These are phyloP conservation scores for Colossoma macropomum DNA, from an alignment of 2,113 vertebrate species.

Conservation along the genomic window DNA sequence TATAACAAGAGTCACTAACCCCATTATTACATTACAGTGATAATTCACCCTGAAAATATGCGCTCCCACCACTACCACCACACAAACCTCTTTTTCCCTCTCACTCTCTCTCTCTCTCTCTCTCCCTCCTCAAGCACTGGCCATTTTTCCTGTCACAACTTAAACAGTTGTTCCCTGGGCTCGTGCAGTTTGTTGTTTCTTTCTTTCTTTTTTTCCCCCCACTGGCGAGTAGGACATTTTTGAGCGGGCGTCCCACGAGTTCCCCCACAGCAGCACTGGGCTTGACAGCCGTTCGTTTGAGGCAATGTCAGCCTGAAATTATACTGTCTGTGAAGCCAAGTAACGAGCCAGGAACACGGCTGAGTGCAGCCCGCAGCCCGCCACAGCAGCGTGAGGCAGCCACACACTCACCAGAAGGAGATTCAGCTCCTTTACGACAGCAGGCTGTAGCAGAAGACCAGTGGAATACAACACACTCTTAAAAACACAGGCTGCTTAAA, in stretches of 20 bases:
- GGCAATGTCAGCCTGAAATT: conserved; percentile 76
- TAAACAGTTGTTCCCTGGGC: conserved; percentile 73
- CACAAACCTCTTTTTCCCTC: conserved; percentile 18
- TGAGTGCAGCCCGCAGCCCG: conserved; percentile 68
- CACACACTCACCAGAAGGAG: neutral
- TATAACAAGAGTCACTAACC: too few species aligned
- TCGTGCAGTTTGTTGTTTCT: conserved; percentile 61
- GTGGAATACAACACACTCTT: neutral
- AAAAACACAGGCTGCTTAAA: too few species aligned
- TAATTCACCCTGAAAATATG: neutral
- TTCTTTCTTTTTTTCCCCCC: conserved; percentile 24
- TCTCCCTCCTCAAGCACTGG: conserved; percentile 54
- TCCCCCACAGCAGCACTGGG: conserved; percentile 57
- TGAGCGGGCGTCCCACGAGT: conserved; percentile 73
- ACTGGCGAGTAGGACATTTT: conserved; percentile 71
- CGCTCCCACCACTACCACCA: conserved; percentile 9
- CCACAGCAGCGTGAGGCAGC: conserved; percentile 63
- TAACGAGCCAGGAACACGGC: conserved; percentile 72
- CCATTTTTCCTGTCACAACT: conserved; percentile 73
- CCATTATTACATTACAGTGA: neutral
- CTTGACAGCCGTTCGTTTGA: conserved; percentile 75
- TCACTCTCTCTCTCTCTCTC: conserved; percentile 21
- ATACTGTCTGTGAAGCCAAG: conserved; percentile 75
- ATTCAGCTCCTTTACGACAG: neutral
- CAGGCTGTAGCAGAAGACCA: neutral